These are phyloP conservation scores for Drosophila arawakana DNA, from an alignment of 1,140 invertebrate species.

Conservation along the genomic window DNA sequence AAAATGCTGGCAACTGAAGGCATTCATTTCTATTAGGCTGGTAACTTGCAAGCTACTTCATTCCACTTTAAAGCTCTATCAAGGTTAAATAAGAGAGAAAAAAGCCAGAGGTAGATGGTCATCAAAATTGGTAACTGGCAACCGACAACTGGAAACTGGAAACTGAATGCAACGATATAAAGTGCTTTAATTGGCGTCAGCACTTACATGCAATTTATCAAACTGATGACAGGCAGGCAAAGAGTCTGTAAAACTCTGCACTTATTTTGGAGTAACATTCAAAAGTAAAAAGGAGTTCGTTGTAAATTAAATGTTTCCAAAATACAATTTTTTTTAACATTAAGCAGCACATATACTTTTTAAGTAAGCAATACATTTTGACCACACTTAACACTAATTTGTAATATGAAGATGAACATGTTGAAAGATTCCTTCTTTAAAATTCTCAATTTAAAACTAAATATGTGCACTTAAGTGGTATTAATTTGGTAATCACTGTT, in stretches of 20 bases:
- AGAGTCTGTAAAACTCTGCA: conserved; percentile 17
- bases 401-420: no score
- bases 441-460: no score
- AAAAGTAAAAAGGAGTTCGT: no score
- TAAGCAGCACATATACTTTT: no score
- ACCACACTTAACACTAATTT: no score
- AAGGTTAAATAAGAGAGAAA: conserved; percentile 24
- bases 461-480: no score
- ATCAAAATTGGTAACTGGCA: conserved; percentile 20
- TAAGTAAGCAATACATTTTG: no score
- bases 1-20: conserved; percentile 41
- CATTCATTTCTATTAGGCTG: conserved; percentile 75
- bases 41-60: conserved; percentile 21
- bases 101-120: conserved; percentile 31
- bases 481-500: no score
- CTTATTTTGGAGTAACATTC: no score
- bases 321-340: no score
- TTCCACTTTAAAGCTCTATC: conserved; percentile 57
- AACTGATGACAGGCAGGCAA: conserved; percentile 63
- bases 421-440: no score
- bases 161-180: conserved; percentile 60
- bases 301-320: no score
- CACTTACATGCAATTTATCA: conserved; percentile 81
- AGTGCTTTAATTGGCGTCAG: conserved; percentile 76
- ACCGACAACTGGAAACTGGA: conserved; percentile 16